Percentiles rank a stretch among this genome's conserved stretches.
Evolutionary conservation across 1,140 invertebrate genomes (phyloP).

Genomic region (Pemphigus obesinymphae): DNA sequence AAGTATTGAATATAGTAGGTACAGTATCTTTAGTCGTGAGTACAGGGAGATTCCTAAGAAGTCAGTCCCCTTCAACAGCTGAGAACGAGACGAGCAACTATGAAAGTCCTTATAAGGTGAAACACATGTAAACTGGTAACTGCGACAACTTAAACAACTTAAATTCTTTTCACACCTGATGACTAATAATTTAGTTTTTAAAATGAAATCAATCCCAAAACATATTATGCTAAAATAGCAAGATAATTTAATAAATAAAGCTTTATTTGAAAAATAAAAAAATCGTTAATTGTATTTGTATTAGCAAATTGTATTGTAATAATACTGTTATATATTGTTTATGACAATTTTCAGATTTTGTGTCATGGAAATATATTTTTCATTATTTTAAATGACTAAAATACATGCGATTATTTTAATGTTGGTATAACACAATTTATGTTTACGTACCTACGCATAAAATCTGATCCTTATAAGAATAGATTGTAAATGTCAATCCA

Average conservation of each 20-base stretch:
- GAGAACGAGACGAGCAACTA: background rate
- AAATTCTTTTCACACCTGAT: conserved; percentile 10
- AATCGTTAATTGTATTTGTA: too few species aligned
- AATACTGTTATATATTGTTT: too few species aligned
- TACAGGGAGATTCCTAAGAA: background rate
- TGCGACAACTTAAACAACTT: background rate
- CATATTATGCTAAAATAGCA: background rate
- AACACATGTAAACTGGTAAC: conserved; percentile 15
- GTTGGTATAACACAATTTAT: too few species aligned
- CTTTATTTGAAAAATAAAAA: too few species aligned
- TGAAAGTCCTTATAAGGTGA: conserved; percentile 25
- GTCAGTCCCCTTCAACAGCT: background rate
- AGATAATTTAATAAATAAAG: too few species aligned
- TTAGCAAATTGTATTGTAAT: too few species aligned
- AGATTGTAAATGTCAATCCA: background rate
- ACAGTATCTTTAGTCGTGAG: background rate
- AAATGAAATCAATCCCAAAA: background rate
- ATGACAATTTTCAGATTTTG: too few species aligned
- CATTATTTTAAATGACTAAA: background rate
- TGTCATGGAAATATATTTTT: background rate
- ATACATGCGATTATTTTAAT: background rate
- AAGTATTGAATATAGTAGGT: background rate
- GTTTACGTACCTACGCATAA: too few species aligned
- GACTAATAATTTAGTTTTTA: background rate
- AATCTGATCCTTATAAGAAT: too few species aligned